Percentiles rank a stretch among this genome's conserved stretches.
These are phyloP conservation scores for Alca torda DNA, from an alignment of 2,797 vertebrate species.

Conservation along the genomic window DNA sequence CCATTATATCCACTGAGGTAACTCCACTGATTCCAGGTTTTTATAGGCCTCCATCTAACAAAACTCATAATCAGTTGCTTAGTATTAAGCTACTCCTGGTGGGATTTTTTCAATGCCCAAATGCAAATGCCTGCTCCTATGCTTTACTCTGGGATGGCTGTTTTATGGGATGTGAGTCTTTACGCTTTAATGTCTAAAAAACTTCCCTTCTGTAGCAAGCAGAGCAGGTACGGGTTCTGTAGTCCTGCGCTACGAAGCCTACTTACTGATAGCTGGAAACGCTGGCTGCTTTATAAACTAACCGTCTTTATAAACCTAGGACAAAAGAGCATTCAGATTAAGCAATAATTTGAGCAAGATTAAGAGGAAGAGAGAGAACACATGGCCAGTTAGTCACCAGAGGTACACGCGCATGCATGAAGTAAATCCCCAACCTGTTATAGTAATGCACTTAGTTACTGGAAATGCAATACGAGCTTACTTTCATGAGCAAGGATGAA, in stretches of 20 bases:
- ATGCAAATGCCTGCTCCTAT: neutral
- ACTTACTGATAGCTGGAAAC: neutral
- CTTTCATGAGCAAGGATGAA: slow-evolving; percentile 52
- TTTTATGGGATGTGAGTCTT: neutral
- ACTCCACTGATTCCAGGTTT: neutral
- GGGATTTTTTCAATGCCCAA: neutral
- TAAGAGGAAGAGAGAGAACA: slow-evolving; percentile 2
- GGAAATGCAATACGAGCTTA: slow-evolving; percentile 44
- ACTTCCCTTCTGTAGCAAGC: neutral
- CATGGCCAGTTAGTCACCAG: slow-evolving; percentile 31
- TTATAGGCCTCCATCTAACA: neutral
- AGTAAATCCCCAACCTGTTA: slow-evolving; percentile 50
- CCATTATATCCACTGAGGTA: neutral
- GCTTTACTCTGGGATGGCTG: rapidly evolving
- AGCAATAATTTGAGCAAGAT: slow-evolving; percentile 37
- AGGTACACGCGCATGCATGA: neutral
- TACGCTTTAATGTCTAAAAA: neutral
- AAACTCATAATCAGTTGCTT: neutral
- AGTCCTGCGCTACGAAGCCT: neutral
- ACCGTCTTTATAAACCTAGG: neutral
- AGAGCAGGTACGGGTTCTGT: neutral
- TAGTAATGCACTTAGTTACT: slow-evolving; percentile 44
- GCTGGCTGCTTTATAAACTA: neutral
- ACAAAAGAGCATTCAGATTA: slow-evolving; percentile 4
- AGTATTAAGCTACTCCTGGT: neutral